Conservation (phyloP, 2,797 vertebrate species). For the Kryptopterus vitreolus region DNA sequence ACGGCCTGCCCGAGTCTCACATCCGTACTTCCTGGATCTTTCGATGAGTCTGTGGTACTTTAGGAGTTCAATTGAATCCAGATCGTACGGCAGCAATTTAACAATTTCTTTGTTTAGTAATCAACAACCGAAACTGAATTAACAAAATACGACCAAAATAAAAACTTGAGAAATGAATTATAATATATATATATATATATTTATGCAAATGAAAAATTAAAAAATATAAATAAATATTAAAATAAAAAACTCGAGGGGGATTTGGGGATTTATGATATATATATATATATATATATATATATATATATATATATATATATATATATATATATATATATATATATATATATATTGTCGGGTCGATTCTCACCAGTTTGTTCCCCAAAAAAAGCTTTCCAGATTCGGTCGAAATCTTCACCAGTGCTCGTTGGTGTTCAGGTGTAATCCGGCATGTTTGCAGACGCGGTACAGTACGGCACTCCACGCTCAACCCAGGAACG, state of each 20-base stretch:
- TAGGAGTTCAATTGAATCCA: neutral
- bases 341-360: neutral
- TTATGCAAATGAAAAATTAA: too few species aligned
- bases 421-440: constrained; percentile 55
- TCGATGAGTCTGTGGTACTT: neutral
- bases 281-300: too few species aligned
- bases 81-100: neutral
- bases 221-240: too few species aligned
- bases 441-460: constrained; percentile 50
- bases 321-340: too few species aligned
- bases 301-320: too few species aligned
- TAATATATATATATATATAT: too few species aligned
- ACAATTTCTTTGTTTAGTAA: neutral
- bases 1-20: neutral
- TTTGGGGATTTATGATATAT: too few species aligned
- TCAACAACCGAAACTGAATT: neutral
- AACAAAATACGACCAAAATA: too few species aligned
- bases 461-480: neutral
- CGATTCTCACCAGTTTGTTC: constrained; percentile 50
- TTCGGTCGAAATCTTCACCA: neutral
- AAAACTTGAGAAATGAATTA: too few species aligned
- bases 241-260: too few species aligned
- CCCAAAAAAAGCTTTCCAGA: constrained; percentile 64
- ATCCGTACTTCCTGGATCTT: neutral
- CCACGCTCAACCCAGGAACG: constrained; percentile 1